These are phyloP conservation scores for Mallateleia sp. DNA, from an alignment of 2,888 invertebrate genomes.

Conservation along the genomic window DNA sequence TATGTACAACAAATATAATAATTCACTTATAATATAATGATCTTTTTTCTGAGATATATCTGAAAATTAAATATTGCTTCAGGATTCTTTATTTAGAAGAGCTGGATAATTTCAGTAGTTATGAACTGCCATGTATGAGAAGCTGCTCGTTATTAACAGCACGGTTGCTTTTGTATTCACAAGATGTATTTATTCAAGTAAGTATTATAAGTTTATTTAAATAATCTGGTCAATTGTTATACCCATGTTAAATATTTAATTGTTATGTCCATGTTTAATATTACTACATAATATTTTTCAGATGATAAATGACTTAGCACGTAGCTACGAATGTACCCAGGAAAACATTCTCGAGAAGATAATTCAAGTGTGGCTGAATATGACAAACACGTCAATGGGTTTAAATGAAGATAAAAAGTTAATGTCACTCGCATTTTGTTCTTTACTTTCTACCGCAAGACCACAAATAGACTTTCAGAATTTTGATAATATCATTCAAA, in stretches of 20 bases:
- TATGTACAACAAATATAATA: slow-evolving; percentile 81
- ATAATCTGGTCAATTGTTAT: too few relatives aligned
- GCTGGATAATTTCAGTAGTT: neutral
- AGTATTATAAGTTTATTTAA: slow-evolving; percentile 1
- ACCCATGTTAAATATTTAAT: slow-evolving; percentile 8
- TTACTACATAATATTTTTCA: slow-evolving; percentile 65
- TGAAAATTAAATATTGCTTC: neutral
- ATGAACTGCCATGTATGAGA: neutral
- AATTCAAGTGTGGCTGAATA: slow-evolving; percentile 94
- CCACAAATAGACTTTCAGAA: slow-evolving; percentile 92
- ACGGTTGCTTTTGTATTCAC: slow-evolving; percentile 33
- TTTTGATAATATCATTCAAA: slow-evolving; percentile 93
- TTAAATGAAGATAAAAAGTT: slow-evolving; percentile 96
- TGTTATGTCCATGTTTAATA: slow-evolving; percentile 5
- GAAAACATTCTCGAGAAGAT: slow-evolving; percentile 93
- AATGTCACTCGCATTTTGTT: slow-evolving; percentile 93
- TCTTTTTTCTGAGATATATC: neutral
- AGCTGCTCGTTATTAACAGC: slow-evolving; percentile 2
- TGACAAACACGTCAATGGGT: slow-evolving; percentile 92
- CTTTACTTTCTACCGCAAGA: slow-evolving; percentile 93
- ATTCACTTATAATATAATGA: too few relatives aligned
- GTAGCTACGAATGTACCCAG: slow-evolving; percentile 89
- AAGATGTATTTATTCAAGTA: slow-evolving; percentile 42
- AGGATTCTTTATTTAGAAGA: neutral
- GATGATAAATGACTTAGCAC: slow-evolving; percentile 85